Conservation (phyloP, 2,113 vertebrate genomes). For the Heterotilapia buettikoferi region DNA sequence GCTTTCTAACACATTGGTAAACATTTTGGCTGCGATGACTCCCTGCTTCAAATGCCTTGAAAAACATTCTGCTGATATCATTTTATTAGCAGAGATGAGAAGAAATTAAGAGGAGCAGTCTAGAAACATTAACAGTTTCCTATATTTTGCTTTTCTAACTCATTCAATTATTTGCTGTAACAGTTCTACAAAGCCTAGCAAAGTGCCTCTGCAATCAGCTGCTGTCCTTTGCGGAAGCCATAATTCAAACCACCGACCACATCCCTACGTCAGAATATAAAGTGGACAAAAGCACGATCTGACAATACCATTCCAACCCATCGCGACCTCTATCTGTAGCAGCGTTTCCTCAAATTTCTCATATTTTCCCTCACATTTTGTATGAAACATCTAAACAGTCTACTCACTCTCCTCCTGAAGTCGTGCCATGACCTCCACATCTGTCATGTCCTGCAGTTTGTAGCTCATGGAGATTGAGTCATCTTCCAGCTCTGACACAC, state of each 20-base stretch:
- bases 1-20: background rate
- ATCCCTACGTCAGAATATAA: background rate
- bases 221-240: background rate
- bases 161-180: background rate
- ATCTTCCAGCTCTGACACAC: slow-evolving; percentile 87
- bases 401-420: slow-evolving; percentile 96
- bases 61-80: background rate
- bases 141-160: background rate
- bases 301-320: background rate
- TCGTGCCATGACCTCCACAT: slow-evolving; percentile 98
- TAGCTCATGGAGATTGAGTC: slow-evolving; percentile 93
- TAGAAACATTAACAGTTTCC: background rate
- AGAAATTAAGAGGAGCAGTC: background rate
- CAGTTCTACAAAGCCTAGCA: background rate
- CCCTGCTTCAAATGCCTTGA: background rate
- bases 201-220: background rate
- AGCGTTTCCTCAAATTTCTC: background rate
- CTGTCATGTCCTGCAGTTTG: slow-evolving; percentile 95
- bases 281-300: background rate
- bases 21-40: background rate
- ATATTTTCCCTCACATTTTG: background rate
- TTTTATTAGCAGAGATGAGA: background rate
- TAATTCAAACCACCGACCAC: background rate
- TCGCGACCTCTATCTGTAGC: background rate
- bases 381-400: background rate